phyloP scores from a whole-genome alignment of 2,888 invertebrate genomes.

The Lagria hirta region DNA sequence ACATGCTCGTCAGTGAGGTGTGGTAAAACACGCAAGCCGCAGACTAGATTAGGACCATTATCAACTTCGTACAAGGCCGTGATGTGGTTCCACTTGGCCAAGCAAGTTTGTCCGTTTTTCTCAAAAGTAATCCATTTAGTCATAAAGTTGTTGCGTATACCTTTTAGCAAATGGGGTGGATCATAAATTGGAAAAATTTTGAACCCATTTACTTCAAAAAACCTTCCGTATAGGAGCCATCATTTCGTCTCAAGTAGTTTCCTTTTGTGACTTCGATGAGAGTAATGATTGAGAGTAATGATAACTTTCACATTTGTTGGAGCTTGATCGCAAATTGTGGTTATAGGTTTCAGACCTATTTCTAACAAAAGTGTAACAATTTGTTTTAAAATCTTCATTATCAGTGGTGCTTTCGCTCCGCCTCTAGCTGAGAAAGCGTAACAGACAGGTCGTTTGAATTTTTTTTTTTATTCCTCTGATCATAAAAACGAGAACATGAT shows the following conservation, averaged over 20 bases:
- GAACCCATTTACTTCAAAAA: not conserved
- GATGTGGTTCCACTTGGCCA: conserved; percentile 3
- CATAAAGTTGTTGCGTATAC: conserved; percentile 4
- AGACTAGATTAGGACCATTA: not conserved
- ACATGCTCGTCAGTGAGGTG: too few species aligned
- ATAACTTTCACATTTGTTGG: conserved; percentile 3
- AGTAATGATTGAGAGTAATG: not conserved
- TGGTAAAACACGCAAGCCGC: not conserved
- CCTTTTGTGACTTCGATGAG: not conserved
- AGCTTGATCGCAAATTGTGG: conserved; percentile 7
- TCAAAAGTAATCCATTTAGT: not conserved
- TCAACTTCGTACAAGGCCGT: not conserved
- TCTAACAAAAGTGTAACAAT: not conserved
- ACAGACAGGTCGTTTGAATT: conserved; percentile 2
- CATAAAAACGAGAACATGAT: conserved; percentile 3
- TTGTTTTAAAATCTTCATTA: not conserved
- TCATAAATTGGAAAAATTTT: conserved; percentile 2
- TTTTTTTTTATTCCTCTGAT: conserved; percentile 2
- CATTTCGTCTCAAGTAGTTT: not conserved
- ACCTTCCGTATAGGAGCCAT: not conserved
- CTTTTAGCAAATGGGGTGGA: too few species aligned
- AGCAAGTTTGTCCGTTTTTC: not conserved
- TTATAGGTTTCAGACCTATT: conserved; percentile 2
- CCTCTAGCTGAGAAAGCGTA: conserved; percentile 1
- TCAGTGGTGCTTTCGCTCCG: not conserved